Conservation (phyloP, 2,888 invertebrate genomes). For the Mellilla xanthometata region DNA sequence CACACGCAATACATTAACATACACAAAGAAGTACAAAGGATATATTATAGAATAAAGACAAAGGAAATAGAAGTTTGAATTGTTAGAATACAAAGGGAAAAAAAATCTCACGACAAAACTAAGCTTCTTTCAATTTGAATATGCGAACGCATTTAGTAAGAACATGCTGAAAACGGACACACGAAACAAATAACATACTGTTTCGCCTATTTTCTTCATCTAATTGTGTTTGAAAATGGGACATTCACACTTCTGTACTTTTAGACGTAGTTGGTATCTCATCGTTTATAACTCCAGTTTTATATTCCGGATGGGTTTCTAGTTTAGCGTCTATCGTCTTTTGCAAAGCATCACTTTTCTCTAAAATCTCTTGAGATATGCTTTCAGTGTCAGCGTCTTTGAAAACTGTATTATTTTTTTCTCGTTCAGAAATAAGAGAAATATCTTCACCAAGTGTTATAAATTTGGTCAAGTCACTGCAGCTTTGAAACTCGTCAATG, state of each 20-base stretch:
- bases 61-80: neutral
- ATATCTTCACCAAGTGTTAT: constrained; percentile 36
- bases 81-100: no score
- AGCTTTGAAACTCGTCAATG: constrained; percentile 58
- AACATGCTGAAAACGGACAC: constrained; percentile 39
- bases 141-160: constrained; percentile 28
- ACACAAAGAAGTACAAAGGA: no score
- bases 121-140: constrained; percentile 7
- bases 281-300: constrained; percentile 61
- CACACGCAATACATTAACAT: no score
- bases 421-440: neutral
- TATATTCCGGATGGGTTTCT: constrained; percentile 72
- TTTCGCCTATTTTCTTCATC: constrained; percentile 46
- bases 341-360: constrained; percentile 67
- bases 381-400: constrained; percentile 50
- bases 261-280: constrained; percentile 62
- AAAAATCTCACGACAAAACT: no score
- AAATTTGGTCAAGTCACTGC: constrained; percentile 40
- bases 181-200: constrained; percentile 69
- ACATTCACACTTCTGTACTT: constrained; percentile 72
- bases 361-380: constrained; percentile 58
- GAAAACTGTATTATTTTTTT: constrained; percentile 33
- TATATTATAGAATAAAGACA: no score
- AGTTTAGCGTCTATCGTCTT: constrained; percentile 71
- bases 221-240: constrained; percentile 41